phyloP scores from a whole-genome alignment of 2,888 invertebrate genomes.

The Clivina fossor region DNA sequence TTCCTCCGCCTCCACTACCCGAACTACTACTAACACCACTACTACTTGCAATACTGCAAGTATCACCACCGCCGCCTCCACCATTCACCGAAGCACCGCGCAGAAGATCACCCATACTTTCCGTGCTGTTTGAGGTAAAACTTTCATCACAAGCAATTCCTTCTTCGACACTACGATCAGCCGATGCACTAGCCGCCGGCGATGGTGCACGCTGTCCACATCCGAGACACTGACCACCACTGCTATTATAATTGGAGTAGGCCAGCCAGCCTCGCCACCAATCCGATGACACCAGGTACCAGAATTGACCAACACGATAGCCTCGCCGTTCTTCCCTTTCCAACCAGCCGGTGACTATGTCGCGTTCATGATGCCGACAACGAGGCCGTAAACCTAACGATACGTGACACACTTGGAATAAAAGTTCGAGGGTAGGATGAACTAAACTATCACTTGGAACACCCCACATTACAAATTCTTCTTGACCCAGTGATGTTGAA shows the following conservation, averaged over 20 bases:
- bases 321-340: slow-evolving; percentile 75
- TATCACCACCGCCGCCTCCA: slow-evolving; percentile 50
- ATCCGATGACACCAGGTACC: slow-evolving; percentile 82
- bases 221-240: slow-evolving; percentile 49
- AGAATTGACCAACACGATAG: slow-evolving; percentile 79
- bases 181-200: slow-evolving; percentile 29
- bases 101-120: slow-evolving; percentile 66
- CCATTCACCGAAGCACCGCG: slow-evolving; percentile 61
- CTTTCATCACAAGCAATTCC: slow-evolving; percentile 70
- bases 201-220: slow-evolving; percentile 37
- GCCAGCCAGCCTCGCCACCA: slow-evolving; percentile 86
- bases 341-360: slow-evolving; percentile 80
- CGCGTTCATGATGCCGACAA: slow-evolving; percentile 78
- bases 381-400: slow-evolving; percentile 81
- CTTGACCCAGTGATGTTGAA: slow-evolving; percentile 67
- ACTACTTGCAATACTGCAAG: slow-evolving; percentile 58
- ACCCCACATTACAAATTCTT: slow-evolving; percentile 88
- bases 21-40: slow-evolving; percentile 65
- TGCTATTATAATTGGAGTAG: slow-evolving; percentile 62
- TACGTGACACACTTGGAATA: slow-evolving; percentile 84
- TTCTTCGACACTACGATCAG: slow-evolving; percentile 56
- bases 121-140: slow-evolving; percentile 60
- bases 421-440: slow-evolving; percentile 68
- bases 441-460: slow-evolving; percentile 67
- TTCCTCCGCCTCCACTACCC: too few species aligned